Base-by-base conservation (phyloP, 2,797 vertebrate genomes). In the Streptopelia turtur region DNA sequence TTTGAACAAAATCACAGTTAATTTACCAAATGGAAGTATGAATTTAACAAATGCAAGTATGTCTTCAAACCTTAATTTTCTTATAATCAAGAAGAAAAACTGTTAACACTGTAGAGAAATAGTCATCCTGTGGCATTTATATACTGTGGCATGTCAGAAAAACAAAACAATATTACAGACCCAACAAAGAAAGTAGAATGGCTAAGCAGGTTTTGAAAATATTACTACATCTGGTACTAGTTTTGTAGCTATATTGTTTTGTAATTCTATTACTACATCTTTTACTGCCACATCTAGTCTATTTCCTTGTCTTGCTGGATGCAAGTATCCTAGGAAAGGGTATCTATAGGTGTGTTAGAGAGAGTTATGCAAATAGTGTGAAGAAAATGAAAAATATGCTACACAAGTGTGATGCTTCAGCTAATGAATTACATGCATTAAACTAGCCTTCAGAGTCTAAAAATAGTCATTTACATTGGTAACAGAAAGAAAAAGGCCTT, bases 211-310 rank as follows among this genome's bases (percentile, higher is more conserved):
- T 66, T 86, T 84, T 92, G 35, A 92, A 95, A 87, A 84, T 87
- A 69, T 57, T 90, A 14, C 31, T 82, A 16, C 21, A 43, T 49
- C 31, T 61, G 21, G 28, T 80, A 28, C 14, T 85, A 45, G 18
- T 75, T 94, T 78, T 89, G 71, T 74, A 69, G 59, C 45, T 87
- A 53, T 72, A 43, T 41, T 43, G 33, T 55, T 96, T 92, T 87
- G 23, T 80, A 75, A 88, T 90, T 83, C 50, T 64, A 5, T 72
- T 90, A 37, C 27, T 80, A 7, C 12, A 37, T 50, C 27, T 74
- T 13, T 37, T 57, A 56, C 31, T 79, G 45, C 63, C 69, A 1
- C 30, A 28, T 52, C 63, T 70, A n/a, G 21, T 74, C 83, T 85
- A 18, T 55, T 92, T 66, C 13, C 39, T 92, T 85, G 23, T 49